A percentile compares a stretch with the other conserved stretches of the same genome.
Evolutionary conservation across 2,888 invertebrate genomes (phyloP).

Genomic region (Lydus trimaculatus): DNA sequence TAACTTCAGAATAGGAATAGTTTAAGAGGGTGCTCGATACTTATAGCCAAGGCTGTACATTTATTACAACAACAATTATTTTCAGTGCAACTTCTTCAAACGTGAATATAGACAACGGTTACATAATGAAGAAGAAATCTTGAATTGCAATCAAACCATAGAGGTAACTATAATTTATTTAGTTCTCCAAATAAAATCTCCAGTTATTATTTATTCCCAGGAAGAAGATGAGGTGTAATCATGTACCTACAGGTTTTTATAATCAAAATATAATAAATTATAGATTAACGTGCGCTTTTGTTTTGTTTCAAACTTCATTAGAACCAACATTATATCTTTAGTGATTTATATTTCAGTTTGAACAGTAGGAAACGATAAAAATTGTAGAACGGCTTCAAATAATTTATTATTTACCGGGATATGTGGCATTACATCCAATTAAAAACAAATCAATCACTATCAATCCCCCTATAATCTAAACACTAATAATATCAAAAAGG

Average conservation of each 20-base stretch:
- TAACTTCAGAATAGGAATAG: too few relatives aligned
- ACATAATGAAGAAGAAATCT: not conserved
- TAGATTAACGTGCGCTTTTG: too few relatives aligned
- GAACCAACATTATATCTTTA: too few relatives aligned
- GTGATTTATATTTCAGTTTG: too few relatives aligned
- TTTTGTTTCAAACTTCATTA: too few relatives aligned
- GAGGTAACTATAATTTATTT: not conserved
- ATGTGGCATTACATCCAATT: not conserved
- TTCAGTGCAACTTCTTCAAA: conserved; percentile 41
- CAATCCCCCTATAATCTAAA: not conserved
- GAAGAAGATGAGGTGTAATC: not conserved
- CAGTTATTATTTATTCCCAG: not conserved
- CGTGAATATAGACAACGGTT: conserved; percentile 34
- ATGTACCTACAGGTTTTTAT: not conserved
- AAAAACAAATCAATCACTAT: too few relatives aligned
- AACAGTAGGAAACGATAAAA: too few relatives aligned
- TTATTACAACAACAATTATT: not conserved
- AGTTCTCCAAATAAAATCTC: not conserved
- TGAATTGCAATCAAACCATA: not conserved
- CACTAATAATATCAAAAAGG: not conserved
- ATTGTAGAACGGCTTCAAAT: not conserved
- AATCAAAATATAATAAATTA: not conserved
- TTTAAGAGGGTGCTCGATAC: too few relatives aligned
- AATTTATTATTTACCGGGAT: not conserved
- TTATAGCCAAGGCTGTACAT: too few relatives aligned